phyloP scores from a whole-genome alignment of 1,140 invertebrate genomes.

The Lucilia cuprina region DNA sequence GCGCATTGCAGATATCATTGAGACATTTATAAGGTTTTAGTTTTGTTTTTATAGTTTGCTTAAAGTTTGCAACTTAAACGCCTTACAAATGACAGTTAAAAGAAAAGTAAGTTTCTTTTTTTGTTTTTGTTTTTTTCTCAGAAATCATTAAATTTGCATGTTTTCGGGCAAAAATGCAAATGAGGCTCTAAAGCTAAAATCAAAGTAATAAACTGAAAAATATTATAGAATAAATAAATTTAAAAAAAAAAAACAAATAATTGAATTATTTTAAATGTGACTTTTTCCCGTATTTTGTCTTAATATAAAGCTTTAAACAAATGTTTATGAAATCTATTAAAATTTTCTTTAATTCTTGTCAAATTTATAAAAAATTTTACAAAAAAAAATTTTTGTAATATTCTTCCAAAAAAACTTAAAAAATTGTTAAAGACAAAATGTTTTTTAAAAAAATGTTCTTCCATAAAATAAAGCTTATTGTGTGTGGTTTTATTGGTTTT shows the following conservation, averaged over 20 bases:
- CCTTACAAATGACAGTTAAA: background rate
- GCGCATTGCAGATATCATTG: conserved; percentile 28
- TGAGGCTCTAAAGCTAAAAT: background rate
- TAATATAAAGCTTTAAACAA: too few relatives aligned
- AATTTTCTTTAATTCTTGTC: too few relatives aligned
- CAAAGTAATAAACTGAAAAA: too few relatives aligned
- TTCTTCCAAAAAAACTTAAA: too few relatives aligned
- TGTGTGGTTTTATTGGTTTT: background rate
- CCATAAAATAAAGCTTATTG: too few relatives aligned
- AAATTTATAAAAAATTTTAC: too few relatives aligned
- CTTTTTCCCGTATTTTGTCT: too few relatives aligned
- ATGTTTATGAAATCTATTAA: too few relatives aligned
- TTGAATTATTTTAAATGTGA: background rate
- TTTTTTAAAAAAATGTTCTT: background rate
- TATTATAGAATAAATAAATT: too few relatives aligned
- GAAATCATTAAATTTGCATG: conserved; percentile 2
- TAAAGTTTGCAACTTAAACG: background rate
- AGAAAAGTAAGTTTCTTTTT: background rate
- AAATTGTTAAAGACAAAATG: background rate
- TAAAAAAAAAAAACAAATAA: too few relatives aligned
- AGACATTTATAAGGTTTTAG: conserved; percentile 14
- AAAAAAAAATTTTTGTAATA: too few relatives aligned
- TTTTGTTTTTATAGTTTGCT: background rate
- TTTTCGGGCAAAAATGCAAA: background rate
- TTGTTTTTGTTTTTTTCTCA: background rate